Evolutionary conservation across 2,797 vertebrate genomes (phyloP).

Genomic region (Notolepis coatsorum): DNA sequence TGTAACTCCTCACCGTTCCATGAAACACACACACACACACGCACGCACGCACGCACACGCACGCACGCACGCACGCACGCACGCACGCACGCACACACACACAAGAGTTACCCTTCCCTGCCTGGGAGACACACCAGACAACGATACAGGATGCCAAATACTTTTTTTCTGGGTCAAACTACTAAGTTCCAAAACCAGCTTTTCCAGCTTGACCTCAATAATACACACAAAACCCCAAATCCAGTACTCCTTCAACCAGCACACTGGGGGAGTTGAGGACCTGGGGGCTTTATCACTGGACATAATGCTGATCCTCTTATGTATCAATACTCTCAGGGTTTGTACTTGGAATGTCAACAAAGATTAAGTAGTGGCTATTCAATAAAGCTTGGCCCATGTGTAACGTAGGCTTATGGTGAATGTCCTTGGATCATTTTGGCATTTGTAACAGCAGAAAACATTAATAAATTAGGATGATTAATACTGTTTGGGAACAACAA

Average conservation of each 20-base stretch:
- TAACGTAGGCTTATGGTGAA: conserved; percentile 26
- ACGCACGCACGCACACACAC: not conserved
- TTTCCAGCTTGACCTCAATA: conserved; percentile 70
- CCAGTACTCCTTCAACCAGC: conserved; percentile 54
- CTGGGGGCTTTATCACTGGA: conserved; percentile 42
- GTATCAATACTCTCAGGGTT: conserved; percentile 30
- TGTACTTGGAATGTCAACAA: conserved; percentile 46
- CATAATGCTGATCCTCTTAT: conserved; percentile 68
- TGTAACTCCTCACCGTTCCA: no score
- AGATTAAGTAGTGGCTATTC: conserved; percentile 44
- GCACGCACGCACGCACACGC: no score
- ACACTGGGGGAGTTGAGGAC: conserved; percentile 27
- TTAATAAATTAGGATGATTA: not conserved
- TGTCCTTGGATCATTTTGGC: conserved; percentile 34
- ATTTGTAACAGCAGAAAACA: conserved; percentile 7
- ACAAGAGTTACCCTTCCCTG: conserved; percentile 9
- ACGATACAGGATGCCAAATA: conserved; percentile 32
- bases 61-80: no score
- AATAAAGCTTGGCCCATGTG: conserved; percentile 38
- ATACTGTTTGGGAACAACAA: conserved; percentile 14
- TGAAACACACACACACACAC: no score
- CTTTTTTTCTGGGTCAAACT: conserved; percentile 50
- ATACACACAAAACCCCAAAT: conserved; percentile 65
- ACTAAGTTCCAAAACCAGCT: conserved; percentile 48
- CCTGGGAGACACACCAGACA: conserved; percentile 30